Evolutionary conservation across 1,140 invertebrate genomes (phyloP), one percentile per base, ranked within the genome.

Genomic region (Drosophila tropicalis): DNA sequence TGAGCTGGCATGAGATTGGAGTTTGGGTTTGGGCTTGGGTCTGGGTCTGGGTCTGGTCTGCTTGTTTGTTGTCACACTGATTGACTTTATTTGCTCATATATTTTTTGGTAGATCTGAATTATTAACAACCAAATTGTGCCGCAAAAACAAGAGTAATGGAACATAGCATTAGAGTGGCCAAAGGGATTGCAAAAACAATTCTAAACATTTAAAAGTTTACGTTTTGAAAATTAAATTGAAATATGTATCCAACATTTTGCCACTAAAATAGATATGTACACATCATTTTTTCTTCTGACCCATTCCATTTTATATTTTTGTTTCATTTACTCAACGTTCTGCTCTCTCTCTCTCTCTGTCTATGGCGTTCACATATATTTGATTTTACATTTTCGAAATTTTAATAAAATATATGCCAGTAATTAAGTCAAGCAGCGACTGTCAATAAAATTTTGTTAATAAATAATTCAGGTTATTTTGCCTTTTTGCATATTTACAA

Each of bases 341-440:
- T 4, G 62, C 34, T 36, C 62, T 40, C 22, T 25, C 5, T 5
- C 22, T 29, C 6, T 10, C 9, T 6, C 12, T 40, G 3, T 44
- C 2, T n/a, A 2, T n/a, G 34, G 9, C 34, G 3, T 36, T 36
- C 54, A 19, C 15, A 47, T 51, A 51, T 51, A 51, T 51, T 22
- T 51, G 17, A 51, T 72, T 51, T 62, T 76, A 73, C 71, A 75
- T 69, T 80, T 86, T 56, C 64, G 66, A 90, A 90, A 90, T 90
- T 51, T 51, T 90, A 90, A 90, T 90, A 90, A 90, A 86, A 90
- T 90, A 90, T 90, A 81, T 81, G 80, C 80, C 87, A 81, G 87
- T 90, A 90, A 90, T 90, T 90, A 90, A 90, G 87, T 90, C 87
- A 87, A 90, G 87, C 87, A 86, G 82, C 72, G 80, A 90, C 82